Evolutionary conservation across 2,888 invertebrate species (phyloP), one percentile per base, ranked within the genome.

Genomic region (Agapetus fuscipes): DNA sequence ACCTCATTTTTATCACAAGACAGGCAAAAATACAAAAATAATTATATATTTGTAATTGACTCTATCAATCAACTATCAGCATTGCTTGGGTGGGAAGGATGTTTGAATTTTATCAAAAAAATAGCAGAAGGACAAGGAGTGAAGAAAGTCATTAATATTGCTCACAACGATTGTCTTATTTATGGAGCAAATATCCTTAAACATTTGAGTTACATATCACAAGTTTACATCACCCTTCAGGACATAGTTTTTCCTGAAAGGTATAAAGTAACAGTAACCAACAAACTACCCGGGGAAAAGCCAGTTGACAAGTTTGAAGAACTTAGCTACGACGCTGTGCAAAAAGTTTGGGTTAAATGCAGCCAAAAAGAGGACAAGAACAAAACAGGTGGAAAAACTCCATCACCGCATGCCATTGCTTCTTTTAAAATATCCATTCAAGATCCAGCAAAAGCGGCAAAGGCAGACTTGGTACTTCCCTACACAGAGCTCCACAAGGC

Each of bases 381-480:
- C 5, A 42, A 60, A 56, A 48, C 55, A 54, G 52, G 68, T 50
- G 52, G 70, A 60, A 53, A 62, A 56, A 24, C 55, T 9, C 29
- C 16, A 3, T 3, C 51, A n/a, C 67, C 68, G 2, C 56, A 52
- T 3, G 59, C 56, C 40, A 52, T 78, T 4, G 61, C 78, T 1
- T 79, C 80, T 37, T 80, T 80, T 53, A 79, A 74, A 59, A 73
- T 81, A 50, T 73, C 74, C 52, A 61, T 79, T 1, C 73, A 72
- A 39, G 76, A 78, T 45, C 62, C 65, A 38, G 79, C 79, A 37
- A 74, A 74, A 49, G 59, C 74, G 49, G 73, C 76, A 9, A 73
- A 72, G 45, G 65, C 69, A 45, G 68, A 72, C 49, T 56, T 80
- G 25, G 64, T 76, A 41, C 59, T 81, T 37, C 81, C 81, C 0